These are phyloP conservation scores for Lamproptera curius DNA, from an alignment of 2,888 invertebrate genomes.

Conservation along the genomic window DNA sequence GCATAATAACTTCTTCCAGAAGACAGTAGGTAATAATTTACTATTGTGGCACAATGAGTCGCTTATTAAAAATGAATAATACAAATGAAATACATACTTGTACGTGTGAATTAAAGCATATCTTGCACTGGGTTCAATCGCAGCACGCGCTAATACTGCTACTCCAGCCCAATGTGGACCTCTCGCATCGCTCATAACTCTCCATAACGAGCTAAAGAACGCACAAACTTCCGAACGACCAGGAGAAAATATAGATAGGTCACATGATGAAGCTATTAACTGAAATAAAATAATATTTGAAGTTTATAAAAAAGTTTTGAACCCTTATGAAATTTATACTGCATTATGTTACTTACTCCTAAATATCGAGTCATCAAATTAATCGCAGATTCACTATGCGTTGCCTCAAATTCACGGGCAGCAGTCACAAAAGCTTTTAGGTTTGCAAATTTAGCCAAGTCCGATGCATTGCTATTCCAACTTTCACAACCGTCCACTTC, in stretches of 20 bases:
- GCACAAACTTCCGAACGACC: conserved; percentile 80
- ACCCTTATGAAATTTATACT: no score
- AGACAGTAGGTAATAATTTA: no score
- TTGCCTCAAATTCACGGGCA: conserved; percentile 72
- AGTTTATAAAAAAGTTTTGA: conserved; percentile 18
- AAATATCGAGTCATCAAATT: conserved; percentile 74
- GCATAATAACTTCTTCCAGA: no score
- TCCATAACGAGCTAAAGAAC: conserved; percentile 82
- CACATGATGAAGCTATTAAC: conserved; percentile 81
- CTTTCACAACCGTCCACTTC: conserved; percentile 61
- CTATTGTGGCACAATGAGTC: no score
- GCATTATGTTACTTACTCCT: conserved; percentile 57
- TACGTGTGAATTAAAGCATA: conserved; percentile 83
- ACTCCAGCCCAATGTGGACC: conserved; percentile 82
- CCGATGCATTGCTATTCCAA: conserved; percentile 45
- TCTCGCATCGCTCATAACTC: conserved; percentile 78
- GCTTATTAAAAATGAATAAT: no score
- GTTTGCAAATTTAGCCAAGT: conserved; percentile 60
- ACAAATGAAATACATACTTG: conserved; percentile 64
- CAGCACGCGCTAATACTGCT: conserved; percentile 80
- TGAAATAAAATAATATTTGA: conserved; percentile 39
- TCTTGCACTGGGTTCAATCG: conserved; percentile 79
- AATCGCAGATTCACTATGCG: conserved; percentile 70
- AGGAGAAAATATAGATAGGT: conserved; percentile 82
- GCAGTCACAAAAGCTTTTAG: conserved; percentile 75